Conservation (phyloP, 2,888 invertebrate species). For the Campoplex capitator region DNA sequence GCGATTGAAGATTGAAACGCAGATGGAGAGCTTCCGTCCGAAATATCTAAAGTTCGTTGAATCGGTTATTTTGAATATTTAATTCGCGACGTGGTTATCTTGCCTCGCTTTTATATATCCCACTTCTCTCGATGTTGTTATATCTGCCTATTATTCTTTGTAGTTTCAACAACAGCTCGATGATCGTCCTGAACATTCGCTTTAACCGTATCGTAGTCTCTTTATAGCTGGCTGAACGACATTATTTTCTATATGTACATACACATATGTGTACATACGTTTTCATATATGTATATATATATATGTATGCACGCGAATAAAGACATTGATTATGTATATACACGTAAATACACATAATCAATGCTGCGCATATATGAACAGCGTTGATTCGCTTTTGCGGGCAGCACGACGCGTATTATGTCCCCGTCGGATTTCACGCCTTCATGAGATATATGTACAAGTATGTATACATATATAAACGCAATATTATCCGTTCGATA, state of each 20-base stretch:
- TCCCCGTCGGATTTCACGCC: slow-evolving; percentile 58
- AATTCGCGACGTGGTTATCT: slow-evolving; percentile 4
- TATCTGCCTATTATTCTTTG: slow-evolving; percentile 4
- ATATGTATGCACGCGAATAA: background rate
- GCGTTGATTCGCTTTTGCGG: slow-evolving; percentile 60
- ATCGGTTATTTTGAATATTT: background rate
- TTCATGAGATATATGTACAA: slow-evolving; percentile 14
- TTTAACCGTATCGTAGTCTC: slow-evolving; percentile 20
- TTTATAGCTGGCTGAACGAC: slow-evolving; percentile 21
- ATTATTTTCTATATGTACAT: slow-evolving; percentile 8
- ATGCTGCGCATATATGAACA: slow-evolving; percentile 41
- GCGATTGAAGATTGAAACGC: background rate
- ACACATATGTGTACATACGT: background rate
- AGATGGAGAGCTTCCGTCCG: background rate
- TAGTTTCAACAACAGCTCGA: slow-evolving; percentile 10
- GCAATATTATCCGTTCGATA: slow-evolving; percentile 63
- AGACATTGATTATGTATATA: slow-evolving; percentile 5
- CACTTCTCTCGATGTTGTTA: slow-evolving; percentile 9
- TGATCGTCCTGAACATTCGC: slow-evolving; percentile 15
- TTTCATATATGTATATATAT: background rate
- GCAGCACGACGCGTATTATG: slow-evolving; percentile 51
- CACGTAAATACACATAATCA: slow-evolving; percentile 21
- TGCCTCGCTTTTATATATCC: background rate
- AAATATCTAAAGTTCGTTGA: background rate
- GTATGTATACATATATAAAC: slow-evolving; percentile 16